These are phyloP conservation scores for Mormoops blainvillei DNA, from an alignment of 2,113 vertebrate species.

Conservation along the genomic window DNA sequence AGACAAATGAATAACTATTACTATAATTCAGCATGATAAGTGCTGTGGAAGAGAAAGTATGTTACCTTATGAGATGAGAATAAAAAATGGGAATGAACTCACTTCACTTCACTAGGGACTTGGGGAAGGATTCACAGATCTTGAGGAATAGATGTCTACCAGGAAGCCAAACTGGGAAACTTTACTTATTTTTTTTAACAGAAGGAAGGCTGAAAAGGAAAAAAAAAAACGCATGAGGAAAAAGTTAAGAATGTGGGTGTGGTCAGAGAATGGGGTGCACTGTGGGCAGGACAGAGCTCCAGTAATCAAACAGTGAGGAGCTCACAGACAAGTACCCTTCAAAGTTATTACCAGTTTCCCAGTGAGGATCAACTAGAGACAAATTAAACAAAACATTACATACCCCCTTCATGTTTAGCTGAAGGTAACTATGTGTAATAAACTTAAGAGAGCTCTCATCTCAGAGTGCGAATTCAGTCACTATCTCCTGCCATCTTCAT, in stretches of 20 bases:
- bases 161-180: not conserved
- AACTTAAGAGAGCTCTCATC: not conserved
- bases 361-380: not conserved
- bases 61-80: not conserved
- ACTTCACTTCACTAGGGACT: not conserved
- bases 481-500: not conserved
- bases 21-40: not conserved
- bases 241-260: not conserved
- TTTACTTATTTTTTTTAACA: not conserved
- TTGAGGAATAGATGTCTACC: not conserved
- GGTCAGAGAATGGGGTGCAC: not conserved
- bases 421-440: not conserved
- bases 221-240: not conserved
- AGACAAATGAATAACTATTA: not conserved
- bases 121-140: not conserved
- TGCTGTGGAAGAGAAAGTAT: not conserved
- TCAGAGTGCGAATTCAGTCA: not conserved
- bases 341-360: not conserved
- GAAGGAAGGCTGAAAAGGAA: not conserved
- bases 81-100: not conserved
- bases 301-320: not conserved
- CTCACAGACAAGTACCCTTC: not conserved
- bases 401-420: not conserved
- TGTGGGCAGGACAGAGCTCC: not conserved
- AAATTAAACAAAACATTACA: not conserved